Evolutionary conservation across 2,113 vertebrate genomes (phyloP).

Genomic region (Lates calcarifer): DNA sequence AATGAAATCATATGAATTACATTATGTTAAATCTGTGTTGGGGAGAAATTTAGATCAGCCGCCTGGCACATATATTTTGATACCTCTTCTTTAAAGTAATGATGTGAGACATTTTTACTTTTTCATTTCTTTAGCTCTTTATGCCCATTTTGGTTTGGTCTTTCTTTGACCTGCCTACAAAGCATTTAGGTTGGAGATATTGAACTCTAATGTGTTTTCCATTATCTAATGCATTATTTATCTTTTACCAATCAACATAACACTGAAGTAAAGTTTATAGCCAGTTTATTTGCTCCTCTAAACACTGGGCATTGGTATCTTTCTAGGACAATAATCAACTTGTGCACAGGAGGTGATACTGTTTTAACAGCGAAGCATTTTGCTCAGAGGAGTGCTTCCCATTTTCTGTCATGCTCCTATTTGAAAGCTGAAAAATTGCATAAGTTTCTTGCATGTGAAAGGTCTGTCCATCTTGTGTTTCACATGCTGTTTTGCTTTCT

Average conservation of each 20-base stretch:
- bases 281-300: not conserved
- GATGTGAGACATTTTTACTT: not conserved
- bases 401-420: not conserved
- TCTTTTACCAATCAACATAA: not conserved
- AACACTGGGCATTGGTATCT: not conserved
- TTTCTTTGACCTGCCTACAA: not conserved
- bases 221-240: conserved; percentile 13
- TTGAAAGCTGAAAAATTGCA: not conserved
- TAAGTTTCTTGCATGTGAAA: not conserved
- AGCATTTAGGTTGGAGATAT: not conserved
- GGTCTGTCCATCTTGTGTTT: not conserved
- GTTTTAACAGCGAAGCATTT: not conserved
- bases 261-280: not conserved
- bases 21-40: not conserved
- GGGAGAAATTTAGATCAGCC: not conserved
- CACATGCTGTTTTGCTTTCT: too few species aligned
- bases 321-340: not conserved
- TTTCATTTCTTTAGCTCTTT: too few species aligned
- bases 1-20: conserved; percentile 10
- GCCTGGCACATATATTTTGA: not conserved
- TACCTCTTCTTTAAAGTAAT: not conserved
- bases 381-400: not conserved
- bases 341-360: not conserved
- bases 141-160: not conserved
- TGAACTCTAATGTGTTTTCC: not conserved